A percentile compares a stretch with the other conserved stretches of the same genome.
phyloP scores from a whole-genome alignment of 2,888 invertebrate genomes.

The Macaria liturata region DNA sequence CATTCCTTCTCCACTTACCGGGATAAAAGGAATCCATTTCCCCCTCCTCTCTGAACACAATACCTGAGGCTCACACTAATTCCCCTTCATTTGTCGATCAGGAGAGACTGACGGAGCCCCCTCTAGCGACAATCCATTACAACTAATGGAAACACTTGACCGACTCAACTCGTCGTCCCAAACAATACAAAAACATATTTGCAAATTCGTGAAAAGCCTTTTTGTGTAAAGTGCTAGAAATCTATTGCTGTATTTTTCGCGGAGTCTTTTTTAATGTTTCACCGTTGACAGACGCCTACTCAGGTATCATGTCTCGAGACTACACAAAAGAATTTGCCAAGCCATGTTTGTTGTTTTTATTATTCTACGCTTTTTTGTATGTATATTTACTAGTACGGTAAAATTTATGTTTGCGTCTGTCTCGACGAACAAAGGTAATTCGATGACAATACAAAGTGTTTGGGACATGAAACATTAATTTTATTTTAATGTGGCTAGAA shows the following conservation, averaged over 20 bases:
- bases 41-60: slow-evolving; percentile 16
- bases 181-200: slow-evolving; percentile 16
- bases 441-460: too few species aligned
- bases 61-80: slow-evolving; percentile 43
- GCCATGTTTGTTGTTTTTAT: not conserved
- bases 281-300: slow-evolving; percentile 7
- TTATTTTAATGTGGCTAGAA: too few species aligned
- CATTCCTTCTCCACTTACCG: slow-evolving; percentile 17
- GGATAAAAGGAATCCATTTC: slow-evolving; percentile 38
- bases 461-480: too few species aligned
- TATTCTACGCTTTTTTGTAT: not conserved
- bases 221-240: slow-evolving; percentile 10
- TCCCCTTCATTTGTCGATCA: slow-evolving; percentile 48
- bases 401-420: too few species aligned
- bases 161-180: slow-evolving; percentile 31
- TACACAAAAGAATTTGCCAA: slow-evolving; percentile 1
- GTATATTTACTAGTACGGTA: too few species aligned
- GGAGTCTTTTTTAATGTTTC: slow-evolving; percentile 14
- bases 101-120: slow-evolving; percentile 52
- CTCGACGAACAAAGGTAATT: too few species aligned
- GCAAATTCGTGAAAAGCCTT: slow-evolving; percentile 13
- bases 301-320: slow-evolving; percentile 4
- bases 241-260: slow-evolving; percentile 6
- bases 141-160: slow-evolving; percentile 54
- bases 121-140: slow-evolving; percentile 58